Evolutionary conservation across 2,888 invertebrate species (phyloP).

Genomic region (Cheilosia vulpina): DNA sequence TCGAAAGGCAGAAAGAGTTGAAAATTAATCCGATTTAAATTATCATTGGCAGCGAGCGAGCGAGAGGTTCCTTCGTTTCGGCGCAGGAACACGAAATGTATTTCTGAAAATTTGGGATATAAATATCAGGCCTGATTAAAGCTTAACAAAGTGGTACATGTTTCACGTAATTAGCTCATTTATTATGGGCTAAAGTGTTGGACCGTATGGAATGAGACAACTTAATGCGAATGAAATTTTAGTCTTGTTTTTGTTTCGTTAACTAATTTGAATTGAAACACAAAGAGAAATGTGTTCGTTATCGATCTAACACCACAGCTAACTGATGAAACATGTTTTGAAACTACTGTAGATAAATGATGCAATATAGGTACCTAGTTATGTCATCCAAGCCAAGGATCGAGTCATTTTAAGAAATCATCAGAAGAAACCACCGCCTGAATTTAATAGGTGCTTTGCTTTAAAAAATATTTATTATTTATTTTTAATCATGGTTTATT

Average conservation of each 20-base stretch:
- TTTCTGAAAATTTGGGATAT: slow-evolving; percentile 46
- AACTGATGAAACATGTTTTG: too few species aligned
- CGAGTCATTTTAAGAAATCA: too few species aligned
- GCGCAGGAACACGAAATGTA: slow-evolving; percentile 40
- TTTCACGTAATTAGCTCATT: slow-evolving; percentile 71
- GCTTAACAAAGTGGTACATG: slow-evolving; percentile 75
- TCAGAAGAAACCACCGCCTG: too few species aligned
- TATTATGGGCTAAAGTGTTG: slow-evolving; percentile 63
- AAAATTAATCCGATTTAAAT: slow-evolving; percentile 66
- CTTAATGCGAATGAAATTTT: slow-evolving; percentile 50
- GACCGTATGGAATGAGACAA: slow-evolving; percentile 47
- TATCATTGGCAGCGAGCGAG: slow-evolving; percentile 23
- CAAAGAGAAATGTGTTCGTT: background rate
- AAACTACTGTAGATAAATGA: too few species aligned
- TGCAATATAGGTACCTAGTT: too few species aligned
- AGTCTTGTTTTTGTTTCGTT: slow-evolving; percentile 20
- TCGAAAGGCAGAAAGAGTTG: slow-evolving; percentile 33
- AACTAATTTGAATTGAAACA: slow-evolving; percentile 32
- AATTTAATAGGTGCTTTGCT: too few species aligned
- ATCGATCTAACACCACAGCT: too few species aligned
- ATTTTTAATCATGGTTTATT: too few species aligned
- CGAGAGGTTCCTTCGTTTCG: background rate
- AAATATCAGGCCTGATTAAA: slow-evolving; percentile 69
- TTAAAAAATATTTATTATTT: too few species aligned
- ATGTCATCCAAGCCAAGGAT: too few species aligned